Percentiles rank a stretch among this genome's conserved stretches.
These are phyloP conservation scores for Heliconius himera DNA, from an alignment of 1,140 invertebrate genomes.

Conservation along the genomic window DNA sequence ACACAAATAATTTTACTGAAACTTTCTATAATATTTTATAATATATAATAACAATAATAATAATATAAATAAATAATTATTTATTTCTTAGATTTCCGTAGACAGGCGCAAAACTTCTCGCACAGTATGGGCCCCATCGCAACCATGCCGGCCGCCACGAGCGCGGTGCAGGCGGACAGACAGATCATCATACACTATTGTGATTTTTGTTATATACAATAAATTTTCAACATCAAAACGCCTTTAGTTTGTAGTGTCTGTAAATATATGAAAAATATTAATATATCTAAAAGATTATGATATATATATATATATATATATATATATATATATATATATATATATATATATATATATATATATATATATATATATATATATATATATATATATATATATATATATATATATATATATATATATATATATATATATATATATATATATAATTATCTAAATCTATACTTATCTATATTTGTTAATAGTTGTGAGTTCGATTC, in stretches of 20 bases:
- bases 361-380: no score
- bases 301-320: no score
- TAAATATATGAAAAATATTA: constrained; percentile 14
- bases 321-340: no score
- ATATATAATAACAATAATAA: background rate
- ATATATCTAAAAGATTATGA: background rate
- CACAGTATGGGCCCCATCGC: constrained; percentile 49
- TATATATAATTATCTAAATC: no score
- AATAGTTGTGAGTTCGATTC: no score
- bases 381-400: no score
- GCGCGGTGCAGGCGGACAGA: constrained; percentile 49
- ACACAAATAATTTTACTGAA: no score
- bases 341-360: no score
- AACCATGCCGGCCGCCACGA: constrained; percentile 48
- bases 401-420: no score
- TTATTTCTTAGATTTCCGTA: constrained; percentile 28
- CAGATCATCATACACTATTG: constrained; percentile 49
- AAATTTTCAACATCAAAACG: background rate
- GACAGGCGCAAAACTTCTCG: constrained; percentile 34
- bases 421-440: no score
- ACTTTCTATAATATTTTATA: no score
- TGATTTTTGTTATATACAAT: background rate
- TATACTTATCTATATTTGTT: no score
- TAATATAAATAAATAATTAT: background rate
- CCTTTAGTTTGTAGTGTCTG: constrained; percentile 17